Percentiles rank a stretch among this genome's conserved stretches.
These are phyloP conservation scores for Forbesichthys agassizii DNA, from an alignment of 2,113 vertebrate genomes.

Conservation along the genomic window DNA sequence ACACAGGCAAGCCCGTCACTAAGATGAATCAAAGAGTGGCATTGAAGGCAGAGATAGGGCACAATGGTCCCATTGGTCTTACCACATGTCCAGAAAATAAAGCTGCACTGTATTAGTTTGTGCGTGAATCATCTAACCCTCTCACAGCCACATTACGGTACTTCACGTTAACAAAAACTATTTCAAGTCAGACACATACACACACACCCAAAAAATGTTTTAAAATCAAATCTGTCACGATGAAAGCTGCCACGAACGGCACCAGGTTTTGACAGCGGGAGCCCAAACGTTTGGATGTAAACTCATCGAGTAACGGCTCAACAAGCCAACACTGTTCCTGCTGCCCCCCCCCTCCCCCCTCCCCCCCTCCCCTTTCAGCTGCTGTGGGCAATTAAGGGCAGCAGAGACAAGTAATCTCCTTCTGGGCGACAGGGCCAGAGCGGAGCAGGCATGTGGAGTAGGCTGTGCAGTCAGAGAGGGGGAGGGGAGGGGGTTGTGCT, in stretches of 20 bases:
- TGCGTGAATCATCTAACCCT: slow-evolving; percentile 24
- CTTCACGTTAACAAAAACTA: neutral
- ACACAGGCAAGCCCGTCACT: slow-evolving; percentile 43
- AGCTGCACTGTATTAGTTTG: slow-evolving; percentile 21
- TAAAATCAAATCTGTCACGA: slow-evolving; percentile 22
- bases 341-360: slow-evolving; percentile 38
- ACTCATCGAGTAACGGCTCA: slow-evolving; percentile 64
- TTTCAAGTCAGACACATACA: too few species aligned
- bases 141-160: slow-evolving; percentile 7
- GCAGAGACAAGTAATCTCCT: slow-evolving; percentile 82
- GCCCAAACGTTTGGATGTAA: slow-evolving; percentile 66
- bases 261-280: slow-evolving; percentile 58
- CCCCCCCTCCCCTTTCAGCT: slow-evolving; percentile 71
- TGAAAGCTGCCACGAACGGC: slow-evolving; percentile 44
- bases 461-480: slow-evolving; percentile 40
- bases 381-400: slow-evolving; percentile 77
- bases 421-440: slow-evolving; percentile 71
- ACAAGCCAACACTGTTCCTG: slow-evolving; percentile 65
- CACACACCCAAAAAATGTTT: too few species aligned
- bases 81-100: slow-evolving; percentile 46
- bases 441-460: slow-evolving; percentile 72
- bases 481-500: slow-evolving; percentile 45
- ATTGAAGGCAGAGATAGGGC: slow-evolving; percentile 51
- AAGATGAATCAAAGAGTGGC: slow-evolving; percentile 52
- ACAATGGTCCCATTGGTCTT: slow-evolving; percentile 37